These are phyloP conservation scores for Piaya cayana DNA, from an alignment of 2,113 vertebrate species.

Conservation along the genomic window DNA sequence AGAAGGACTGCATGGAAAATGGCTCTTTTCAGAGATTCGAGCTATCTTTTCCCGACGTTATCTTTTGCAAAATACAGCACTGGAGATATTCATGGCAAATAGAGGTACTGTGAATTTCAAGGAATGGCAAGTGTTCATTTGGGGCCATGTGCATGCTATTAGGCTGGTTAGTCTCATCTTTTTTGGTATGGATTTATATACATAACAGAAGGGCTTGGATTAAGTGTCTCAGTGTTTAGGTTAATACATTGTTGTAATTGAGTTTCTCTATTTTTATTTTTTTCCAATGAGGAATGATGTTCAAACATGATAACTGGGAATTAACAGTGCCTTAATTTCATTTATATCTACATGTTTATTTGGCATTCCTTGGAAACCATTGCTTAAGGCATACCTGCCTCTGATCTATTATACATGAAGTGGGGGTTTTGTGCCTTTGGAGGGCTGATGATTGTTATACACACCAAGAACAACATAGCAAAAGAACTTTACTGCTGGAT, in stretches of 20 bases:
- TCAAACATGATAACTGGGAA: neutral
- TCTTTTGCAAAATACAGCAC: conserved; percentile 93
- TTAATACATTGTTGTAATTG: neutral
- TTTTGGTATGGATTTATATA: neutral
- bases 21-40: conserved; percentile 95
- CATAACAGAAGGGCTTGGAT: neutral
- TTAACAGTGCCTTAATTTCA: neutral
- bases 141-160: neutral
- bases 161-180: neutral
- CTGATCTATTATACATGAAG: neutral
- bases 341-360: neutral
- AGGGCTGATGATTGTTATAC: neutral
- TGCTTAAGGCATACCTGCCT: neutral
- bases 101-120: conserved; percentile 81
- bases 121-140: neutral
- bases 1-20: conserved; percentile 98
- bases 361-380: neutral
- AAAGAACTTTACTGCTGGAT: neutral
- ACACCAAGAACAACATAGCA: neutral
- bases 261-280: neutral
- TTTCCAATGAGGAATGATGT: neutral
- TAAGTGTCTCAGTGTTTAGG: neutral
- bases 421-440: neutral
- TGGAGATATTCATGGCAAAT: conserved; percentile 98
- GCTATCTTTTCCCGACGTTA: conserved; percentile 93